Conservation (phyloP, 1,140 invertebrate genomes). For the Pachypsylla venusta region DNA sequence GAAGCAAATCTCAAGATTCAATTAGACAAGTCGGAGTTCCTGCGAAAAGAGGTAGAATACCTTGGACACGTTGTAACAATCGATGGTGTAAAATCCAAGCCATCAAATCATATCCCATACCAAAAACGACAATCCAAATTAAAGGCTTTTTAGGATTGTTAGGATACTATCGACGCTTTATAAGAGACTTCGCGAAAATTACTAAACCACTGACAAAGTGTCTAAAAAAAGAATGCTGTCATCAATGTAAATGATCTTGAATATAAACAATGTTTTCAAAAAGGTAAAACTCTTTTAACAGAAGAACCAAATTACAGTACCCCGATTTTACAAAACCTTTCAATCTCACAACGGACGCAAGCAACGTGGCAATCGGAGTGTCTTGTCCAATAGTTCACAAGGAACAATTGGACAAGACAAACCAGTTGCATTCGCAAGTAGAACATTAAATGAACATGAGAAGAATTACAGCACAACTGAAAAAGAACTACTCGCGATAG, state of each 20-base stretch:
- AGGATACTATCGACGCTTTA: not conserved
- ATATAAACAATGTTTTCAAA: constrained; percentile 27
- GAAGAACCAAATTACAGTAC: constrained; percentile 27
- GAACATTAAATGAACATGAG: too few species aligned
- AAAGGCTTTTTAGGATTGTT: not conserved
- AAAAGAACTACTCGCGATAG: constrained; percentile 29
- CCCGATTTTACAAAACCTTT: constrained; percentile 29
- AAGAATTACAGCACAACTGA: constrained; percentile 31
- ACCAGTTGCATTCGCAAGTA: constrained; percentile 30
- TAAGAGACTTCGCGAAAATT: not conserved
- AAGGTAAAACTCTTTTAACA: constrained; percentile 28
- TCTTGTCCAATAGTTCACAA: constrained; percentile 28
- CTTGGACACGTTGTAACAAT: constrained; percentile 27
- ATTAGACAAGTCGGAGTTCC: constrained; percentile 23
- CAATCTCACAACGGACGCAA: constrained; percentile 40
- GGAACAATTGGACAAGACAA: constrained; percentile 18
- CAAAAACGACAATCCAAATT: constrained; percentile 24
- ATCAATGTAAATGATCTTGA: not conserved
- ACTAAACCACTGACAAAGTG: constrained; percentile 7
- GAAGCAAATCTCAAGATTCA: constrained; percentile 21
- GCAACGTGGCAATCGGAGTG: constrained; percentile 22
- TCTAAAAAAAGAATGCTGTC: constrained; percentile 7
- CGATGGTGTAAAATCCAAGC: constrained; percentile 25
- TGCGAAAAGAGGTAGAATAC: constrained; percentile 24
- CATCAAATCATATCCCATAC: constrained; percentile 24